Percentiles rank a stretch among this genome's conserved stretches.
Evolutionary conservation across 2,113 vertebrate species (phyloP).

Genomic region (Caretta caretta): DNA sequence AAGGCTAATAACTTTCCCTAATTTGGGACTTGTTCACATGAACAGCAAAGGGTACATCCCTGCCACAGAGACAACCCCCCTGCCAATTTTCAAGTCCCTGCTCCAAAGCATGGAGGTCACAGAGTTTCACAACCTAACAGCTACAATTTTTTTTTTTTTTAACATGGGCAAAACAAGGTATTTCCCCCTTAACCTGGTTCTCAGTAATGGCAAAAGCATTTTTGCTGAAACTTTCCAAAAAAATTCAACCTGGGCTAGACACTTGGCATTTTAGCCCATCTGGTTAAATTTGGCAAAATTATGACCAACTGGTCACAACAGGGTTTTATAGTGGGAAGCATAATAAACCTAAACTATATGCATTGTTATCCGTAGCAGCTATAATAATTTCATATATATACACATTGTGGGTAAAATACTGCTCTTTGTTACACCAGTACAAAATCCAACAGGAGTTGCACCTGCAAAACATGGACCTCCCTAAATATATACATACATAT

Average conservation of each 20-base stretch:
- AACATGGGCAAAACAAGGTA: not conserved
- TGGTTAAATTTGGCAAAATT: not conserved
- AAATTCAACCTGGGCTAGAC: not conserved
- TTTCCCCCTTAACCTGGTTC: not conserved
- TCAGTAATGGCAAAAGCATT: not conserved
- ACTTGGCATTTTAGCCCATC: not conserved
- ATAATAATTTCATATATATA: not conserved
- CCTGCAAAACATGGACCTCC: not conserved
- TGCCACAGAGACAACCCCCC: not conserved
- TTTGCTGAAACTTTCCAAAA: not conserved
- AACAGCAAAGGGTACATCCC: not conserved
- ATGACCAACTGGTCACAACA: accelerated
- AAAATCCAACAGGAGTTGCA: not conserved
- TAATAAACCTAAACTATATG: not conserved
- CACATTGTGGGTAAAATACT: not conserved
- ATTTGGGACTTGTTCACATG: not conserved
- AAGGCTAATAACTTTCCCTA: not conserved
- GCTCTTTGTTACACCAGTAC: not conserved
- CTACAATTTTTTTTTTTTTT: not conserved
- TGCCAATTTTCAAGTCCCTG: not conserved
- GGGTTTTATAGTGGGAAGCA: not conserved
- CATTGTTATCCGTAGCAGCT: not conserved
- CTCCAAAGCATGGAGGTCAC: not conserved
- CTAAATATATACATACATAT: not conserved
- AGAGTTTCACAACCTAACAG: not conserved